A percentile compares a stretch with the other conserved stretches of the same genome.
Conservation (phyloP, 2,888 invertebrate genomes). For the Trichacis sp. region DNA sequence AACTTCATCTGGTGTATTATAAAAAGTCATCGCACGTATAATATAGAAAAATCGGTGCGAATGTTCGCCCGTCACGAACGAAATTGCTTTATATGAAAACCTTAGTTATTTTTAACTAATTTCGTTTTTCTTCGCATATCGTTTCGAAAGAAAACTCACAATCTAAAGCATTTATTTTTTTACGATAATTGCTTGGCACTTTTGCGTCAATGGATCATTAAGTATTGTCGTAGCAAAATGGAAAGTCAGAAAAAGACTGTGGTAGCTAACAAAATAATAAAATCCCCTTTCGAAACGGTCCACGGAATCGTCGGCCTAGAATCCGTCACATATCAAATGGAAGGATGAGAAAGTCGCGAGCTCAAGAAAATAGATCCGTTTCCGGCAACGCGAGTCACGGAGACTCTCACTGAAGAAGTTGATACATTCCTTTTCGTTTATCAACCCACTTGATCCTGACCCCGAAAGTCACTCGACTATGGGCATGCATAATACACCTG, state of each 20-base stretch:
- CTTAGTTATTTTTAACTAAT: no score
- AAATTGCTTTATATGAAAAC: no score
- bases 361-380: slow-evolving; percentile 53
- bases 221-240: slow-evolving; percentile 31
- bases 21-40: no score
- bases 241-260: slow-evolving; percentile 30
- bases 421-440: slow-evolving; percentile 38
- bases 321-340: slow-evolving; percentile 38
- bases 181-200: slow-evolving; percentile 2
- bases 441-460: slow-evolving; percentile 55
- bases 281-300: slow-evolving; percentile 35
- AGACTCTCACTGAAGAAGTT: slow-evolving; percentile 40
- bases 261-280: slow-evolving; percentile 37
- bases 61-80: no score
- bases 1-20: no score
- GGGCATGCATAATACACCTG: slow-evolving; percentile 54
- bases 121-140: slow-evolving; percentile 15
- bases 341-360: slow-evolving; percentile 43
- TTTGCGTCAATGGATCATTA: slow-evolving; percentile 20
- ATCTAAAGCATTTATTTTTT: slow-evolving; percentile 6
- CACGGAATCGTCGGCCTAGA: slow-evolving; percentile 24
- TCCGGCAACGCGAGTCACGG: slow-evolving; percentile 50
- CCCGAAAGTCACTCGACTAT: slow-evolving; percentile 61
- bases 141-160: no score
- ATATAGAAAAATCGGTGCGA: no score